These are phyloP conservation scores for Stichodactyla helianthus DNA, from an alignment of 64 coral and sea anemone species.

Conservation along the genomic window DNA sequence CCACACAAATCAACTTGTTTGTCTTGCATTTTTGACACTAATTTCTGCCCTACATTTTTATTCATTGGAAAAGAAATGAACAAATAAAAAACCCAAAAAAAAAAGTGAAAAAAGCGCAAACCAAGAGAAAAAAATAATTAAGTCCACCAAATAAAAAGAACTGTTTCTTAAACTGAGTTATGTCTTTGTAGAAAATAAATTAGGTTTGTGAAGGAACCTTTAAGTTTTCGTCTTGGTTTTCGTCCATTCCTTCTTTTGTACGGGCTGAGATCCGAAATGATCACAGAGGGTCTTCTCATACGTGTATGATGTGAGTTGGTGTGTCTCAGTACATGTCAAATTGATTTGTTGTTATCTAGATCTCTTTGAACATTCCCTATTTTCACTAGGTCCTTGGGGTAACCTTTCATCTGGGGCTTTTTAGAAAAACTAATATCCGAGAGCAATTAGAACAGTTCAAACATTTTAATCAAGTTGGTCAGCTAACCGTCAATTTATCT, in stretches of 20 bases:
- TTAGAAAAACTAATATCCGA: constrained; percentile 72
- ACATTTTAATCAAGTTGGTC: constrained; percentile 62
- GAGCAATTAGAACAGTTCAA: constrained; percentile 80
- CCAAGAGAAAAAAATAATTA: not conserved
- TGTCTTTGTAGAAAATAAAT: not conserved
- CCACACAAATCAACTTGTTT: constrained; percentile 17
- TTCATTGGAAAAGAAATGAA: not conserved
- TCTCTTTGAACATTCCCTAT: constrained; percentile 19
- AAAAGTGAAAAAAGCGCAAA: not conserved
- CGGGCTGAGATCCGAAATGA: not conserved
- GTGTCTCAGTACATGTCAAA: not conserved
- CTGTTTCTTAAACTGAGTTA: not conserved
- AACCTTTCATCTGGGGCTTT: constrained; percentile 20
- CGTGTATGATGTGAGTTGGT: not conserved
- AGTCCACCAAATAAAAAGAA: not conserved
- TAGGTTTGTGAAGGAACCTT: not conserved
- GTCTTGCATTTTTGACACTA: constrained; percentile 9
- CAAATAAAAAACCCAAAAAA: not conserved
- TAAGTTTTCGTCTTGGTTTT: not conserved
- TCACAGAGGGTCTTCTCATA: not conserved
- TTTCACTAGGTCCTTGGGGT: constrained; percentile 17
- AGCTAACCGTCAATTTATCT: constrained; percentile 27
- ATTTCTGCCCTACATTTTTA: not conserved
- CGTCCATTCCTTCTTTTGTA: not conserved
- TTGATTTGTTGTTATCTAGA: not conserved